These are phyloP conservation scores for Archilochus colubris DNA, from an alignment of 2,113 vertebrate genomes.

Conservation along the genomic window DNA sequence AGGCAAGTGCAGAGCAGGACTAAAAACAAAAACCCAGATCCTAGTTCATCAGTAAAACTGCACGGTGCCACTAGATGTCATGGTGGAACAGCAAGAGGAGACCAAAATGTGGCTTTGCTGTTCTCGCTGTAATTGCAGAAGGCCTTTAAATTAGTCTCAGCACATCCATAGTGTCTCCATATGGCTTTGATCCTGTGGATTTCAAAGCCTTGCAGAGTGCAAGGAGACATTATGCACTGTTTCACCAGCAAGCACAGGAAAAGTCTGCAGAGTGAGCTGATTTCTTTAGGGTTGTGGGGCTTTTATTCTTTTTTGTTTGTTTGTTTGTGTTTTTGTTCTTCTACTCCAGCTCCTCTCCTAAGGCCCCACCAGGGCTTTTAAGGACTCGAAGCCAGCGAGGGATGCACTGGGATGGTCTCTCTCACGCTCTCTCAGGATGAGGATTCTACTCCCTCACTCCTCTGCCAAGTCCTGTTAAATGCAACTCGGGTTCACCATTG, in stretches of 20 bases:
- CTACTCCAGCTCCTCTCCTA: not conserved
- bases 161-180: not conserved
- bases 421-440: constrained; percentile 43
- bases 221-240: not conserved
- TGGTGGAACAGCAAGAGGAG: constrained; percentile 28
- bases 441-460: not conserved
- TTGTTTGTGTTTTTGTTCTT: fast-evolving
- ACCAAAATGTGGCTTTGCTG: not conserved
- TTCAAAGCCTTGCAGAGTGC: not conserved
- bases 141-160: not conserved
- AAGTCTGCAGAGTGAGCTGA: not conserved
- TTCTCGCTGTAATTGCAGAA: not conserved
- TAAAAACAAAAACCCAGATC: fast-evolving
- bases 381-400: not conserved
- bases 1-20: not conserved
- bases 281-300: not conserved
- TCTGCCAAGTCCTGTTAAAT: constrained; percentile 48
- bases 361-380: constrained; percentile 24
- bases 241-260: not conserved
- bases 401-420: constrained; percentile 1
- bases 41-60: not conserved
- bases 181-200: not conserved
- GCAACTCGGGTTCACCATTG: constrained; percentile 12
- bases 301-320: too few relatives aligned
- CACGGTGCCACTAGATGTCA: constrained; percentile 61